Base-by-base conservation (phyloP, 1,140 invertebrate species). In the Drosophila burlai region DNA sequence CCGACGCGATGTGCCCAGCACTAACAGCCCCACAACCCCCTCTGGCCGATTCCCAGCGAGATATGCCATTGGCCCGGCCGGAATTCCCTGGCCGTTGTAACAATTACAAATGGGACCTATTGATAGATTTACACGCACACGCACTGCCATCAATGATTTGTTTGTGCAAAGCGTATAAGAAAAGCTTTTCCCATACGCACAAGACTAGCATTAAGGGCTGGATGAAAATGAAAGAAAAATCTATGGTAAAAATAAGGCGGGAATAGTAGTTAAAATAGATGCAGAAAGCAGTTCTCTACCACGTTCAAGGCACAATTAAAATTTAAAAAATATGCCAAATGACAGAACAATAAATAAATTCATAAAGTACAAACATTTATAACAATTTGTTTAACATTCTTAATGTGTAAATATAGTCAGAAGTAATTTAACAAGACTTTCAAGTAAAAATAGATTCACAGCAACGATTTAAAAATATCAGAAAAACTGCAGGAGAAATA, bases 101-200 rank as follows among this genome's bases (percentile, higher is more conserved):
- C 59, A 76, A 84, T 84, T 80, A 84, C 81, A 84, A 84, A 84
- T 77, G 58, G 16, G 13, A 49, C 38, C 76, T 76, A 83, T 83
- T 83, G 81, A 83, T 80, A 83, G 76, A 83, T 83, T 81, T 84
- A 85, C 74, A 85, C 29, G 47, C 62, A 74, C 72, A 72, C 50
- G 18, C 54, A 57, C 59, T 62, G 43, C 66, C 61, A 67, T 60
- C 73, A 77, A 77, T 68, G 80, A 82, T 82, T 78, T 82, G 80
- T 82, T 82, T 82, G 75, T 61, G 38, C 43, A 58, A 40, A 65
- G 47, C 47, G 68, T 1, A 16, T 5, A 40, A 61, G 55, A 58
- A 66, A 64, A n/a, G 38, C 43, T 45, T 76, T 40, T 46, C 10
- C 26, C 26, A 21, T n/a, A 52, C 49, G 69, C 0, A 29, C 29